These are phyloP conservation scores for Antheraea mylitta DNA, from an alignment of 1,140 invertebrate genomes.

Conservation along the genomic window DNA sequence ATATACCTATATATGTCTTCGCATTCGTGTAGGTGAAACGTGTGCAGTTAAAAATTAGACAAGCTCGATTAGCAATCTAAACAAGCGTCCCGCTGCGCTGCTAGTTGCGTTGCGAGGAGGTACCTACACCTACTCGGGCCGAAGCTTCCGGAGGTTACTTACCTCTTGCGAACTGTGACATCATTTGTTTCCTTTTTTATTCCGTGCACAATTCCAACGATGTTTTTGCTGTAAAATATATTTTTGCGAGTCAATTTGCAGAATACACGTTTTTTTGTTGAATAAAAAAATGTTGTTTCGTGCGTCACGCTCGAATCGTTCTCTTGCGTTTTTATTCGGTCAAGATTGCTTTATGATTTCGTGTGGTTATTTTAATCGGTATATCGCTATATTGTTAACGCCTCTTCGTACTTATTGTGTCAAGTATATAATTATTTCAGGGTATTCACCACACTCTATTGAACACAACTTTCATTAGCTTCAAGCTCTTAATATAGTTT, in stretches of 20 bases:
- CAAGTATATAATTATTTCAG: too few relatives aligned
- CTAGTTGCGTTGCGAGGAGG: not conserved
- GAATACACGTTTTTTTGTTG: not conserved
- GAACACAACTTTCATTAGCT: too few relatives aligned
- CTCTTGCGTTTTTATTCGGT: not conserved
- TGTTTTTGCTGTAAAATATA: not conserved
- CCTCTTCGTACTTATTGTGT: too few relatives aligned
- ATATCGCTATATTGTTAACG: too few relatives aligned
- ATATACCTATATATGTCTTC: not conserved
- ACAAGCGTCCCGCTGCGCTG: not conserved
- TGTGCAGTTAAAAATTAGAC: not conserved
- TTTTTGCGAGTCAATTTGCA: not conserved
- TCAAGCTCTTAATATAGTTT: too few relatives aligned
- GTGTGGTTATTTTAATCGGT: not conserved
- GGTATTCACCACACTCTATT: not conserved
- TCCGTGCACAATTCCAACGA: not conserved
- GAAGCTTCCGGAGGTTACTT: constrained; percentile 1
- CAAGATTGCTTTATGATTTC: not conserved
- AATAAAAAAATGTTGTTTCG: not conserved
- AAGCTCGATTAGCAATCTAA: not conserved
- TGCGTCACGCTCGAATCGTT: not conserved
- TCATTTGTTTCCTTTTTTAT: not conserved
- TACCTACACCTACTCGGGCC: not conserved
- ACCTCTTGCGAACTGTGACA: not conserved
- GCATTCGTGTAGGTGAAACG: not conserved